Conservation (phyloP, 2,797 vertebrate species). For the Labroides dimidiatus region DNA sequence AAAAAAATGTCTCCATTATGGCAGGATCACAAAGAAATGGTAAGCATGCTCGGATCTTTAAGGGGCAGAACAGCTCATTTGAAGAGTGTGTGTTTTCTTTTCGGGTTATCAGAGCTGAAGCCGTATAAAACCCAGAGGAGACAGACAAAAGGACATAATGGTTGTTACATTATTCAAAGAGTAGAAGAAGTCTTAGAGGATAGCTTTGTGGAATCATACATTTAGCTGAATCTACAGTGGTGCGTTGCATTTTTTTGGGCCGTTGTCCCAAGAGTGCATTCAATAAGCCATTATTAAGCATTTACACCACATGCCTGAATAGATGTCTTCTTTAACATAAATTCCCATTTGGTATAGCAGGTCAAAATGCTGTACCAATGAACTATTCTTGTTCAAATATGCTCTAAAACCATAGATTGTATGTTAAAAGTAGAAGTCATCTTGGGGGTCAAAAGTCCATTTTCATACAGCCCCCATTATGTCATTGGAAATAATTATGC, state of each 20-base stretch:
- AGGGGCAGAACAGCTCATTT: conserved; percentile 7
- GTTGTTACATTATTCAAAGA: conserved; percentile 12
- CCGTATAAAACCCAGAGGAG: neutral
- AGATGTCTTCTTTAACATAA: no score
- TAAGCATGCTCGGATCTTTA: neutral
- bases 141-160: conserved; percentile 1
- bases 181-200: neutral
- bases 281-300: neutral
- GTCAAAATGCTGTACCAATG: no score
- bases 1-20: conserved; percentile 4
- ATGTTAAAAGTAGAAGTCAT: no score
- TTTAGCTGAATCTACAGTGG: conserved; percentile 4
- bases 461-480: no score
- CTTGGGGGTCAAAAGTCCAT: no score
- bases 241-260: no score
- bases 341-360: no score
- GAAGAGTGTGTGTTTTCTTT: conserved; percentile 4
- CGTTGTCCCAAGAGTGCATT: no score
- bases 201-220: neutral
- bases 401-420: no score
- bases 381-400: no score
- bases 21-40: conserved; percentile 14
- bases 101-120: neutral
- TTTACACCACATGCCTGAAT: neutral
- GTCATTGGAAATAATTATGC: no score